Evolutionary conservation across 2,797 vertebrate genomes (phyloP).

Genomic region (Mormyrops boulengeri): DNA sequence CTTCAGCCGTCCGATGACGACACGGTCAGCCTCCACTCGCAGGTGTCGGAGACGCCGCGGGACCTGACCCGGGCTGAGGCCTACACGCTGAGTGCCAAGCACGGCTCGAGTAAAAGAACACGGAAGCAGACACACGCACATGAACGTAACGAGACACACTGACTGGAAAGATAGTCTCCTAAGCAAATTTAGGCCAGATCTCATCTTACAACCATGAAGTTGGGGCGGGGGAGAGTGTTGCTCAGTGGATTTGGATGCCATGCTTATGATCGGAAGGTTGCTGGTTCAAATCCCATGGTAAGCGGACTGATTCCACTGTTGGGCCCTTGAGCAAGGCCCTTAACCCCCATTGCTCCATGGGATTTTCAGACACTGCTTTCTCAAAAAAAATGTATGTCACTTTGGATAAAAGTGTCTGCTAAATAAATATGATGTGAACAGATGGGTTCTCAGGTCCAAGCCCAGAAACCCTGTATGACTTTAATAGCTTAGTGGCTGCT

Average conservation of each 20-base stretch:
- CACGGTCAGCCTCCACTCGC: constrained; percentile 95
- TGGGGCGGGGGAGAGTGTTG: neutral
- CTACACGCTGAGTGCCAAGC: constrained; percentile 74
- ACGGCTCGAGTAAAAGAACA: constrained; percentile 73
- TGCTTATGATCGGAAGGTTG: neutral
- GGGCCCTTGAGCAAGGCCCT: neutral
- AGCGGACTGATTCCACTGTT: neutral
- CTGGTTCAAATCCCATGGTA: neutral
- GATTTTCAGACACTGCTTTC: neutral
- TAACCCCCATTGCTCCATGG: neutral
- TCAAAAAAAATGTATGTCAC: neutral
- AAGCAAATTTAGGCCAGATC: neutral
- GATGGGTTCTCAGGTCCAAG: neutral
- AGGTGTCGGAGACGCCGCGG: constrained; percentile 86
- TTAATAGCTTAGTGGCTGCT: neutral
- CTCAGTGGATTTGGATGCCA: neutral
- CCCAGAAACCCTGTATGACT: neutral
- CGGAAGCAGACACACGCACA: neutral
- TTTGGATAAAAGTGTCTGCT: neutral
- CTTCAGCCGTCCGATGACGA: constrained; percentile 94
- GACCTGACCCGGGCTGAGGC: constrained; percentile 73
- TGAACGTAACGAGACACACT: neutral
- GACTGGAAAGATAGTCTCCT: neutral
- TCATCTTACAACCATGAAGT: neutral
- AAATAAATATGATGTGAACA: neutral